Evolutionary conservation across 2,113 vertebrate genomes (phyloP), one percentile per base, ranked within the genome.

Genomic region (Callionymus lyra): DNA sequence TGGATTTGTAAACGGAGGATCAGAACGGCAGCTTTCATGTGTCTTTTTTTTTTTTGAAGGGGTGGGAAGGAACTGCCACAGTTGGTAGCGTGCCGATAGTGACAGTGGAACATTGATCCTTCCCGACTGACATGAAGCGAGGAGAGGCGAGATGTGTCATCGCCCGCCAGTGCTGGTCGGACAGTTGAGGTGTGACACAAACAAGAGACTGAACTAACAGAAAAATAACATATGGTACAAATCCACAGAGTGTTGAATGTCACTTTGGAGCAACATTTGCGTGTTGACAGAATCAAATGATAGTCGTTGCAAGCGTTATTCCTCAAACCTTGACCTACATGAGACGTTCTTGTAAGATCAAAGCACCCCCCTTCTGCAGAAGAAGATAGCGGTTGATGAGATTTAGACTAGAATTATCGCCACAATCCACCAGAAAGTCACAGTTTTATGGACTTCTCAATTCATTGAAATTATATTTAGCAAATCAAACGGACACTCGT

Each of bases 1-100:
- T 43, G 65, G 68, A 70, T 77, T 73, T 76, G 74, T 72, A 78
- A 80, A 80, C 64, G 70, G 65, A 17, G 38, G 60, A 64, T 81
- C 56, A 73, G 58, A 39, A 47, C 32, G 31, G 9, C 6, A 11
- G 52, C 62, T 72, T 69, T 56, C 62, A 63, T 50, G 65, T 67
- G 33, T 34, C n/a, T 10, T 19, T 64, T 53, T 72, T 10, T 19
- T 64, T 53, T 72, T 31, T 14, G 41, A 53, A 27, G 47, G 53
- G 54, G 21, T 6, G 53, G 33, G 34, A 44, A 34, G 0, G 38
- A 1, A 16, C 44, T 38, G 65, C 50, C 53, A 21, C 21, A 1
- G 44, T 3, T n/a, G 42, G 51, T n/a, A 1, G 13, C 3, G 15
- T 1, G 32, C 37, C 6, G 40, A 64, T 49, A 43, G 51, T 12